Percentiles rank a stretch among this genome's conserved stretches.
Evolutionary conservation across 1,140 invertebrate species (phyloP).

Genomic region (Ceratoteleas bidentatus): DNA sequence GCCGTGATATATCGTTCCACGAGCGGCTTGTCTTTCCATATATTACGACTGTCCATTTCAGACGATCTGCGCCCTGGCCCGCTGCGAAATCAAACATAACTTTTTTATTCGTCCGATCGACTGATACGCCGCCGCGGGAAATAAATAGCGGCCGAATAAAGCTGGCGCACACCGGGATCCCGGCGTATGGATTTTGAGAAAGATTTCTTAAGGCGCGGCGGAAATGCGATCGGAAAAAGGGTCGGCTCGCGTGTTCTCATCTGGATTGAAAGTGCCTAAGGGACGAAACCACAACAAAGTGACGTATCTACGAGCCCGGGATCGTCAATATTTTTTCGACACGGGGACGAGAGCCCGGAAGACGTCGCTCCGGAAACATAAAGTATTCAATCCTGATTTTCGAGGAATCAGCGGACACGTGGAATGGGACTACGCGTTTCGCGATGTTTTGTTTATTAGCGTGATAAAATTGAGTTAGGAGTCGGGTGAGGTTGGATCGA

Average conservation of each 20-base stretch:
- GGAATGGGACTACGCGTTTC: too few relatives aligned
- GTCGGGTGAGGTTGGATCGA: too few relatives aligned
- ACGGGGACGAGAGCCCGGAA: not conserved
- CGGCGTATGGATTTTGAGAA: constrained; percentile 3
- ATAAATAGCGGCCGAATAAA: constrained; percentile 29
- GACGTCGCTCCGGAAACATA: not conserved
- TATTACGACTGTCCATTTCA: constrained; percentile 35
- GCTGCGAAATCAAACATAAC: constrained; percentile 28
- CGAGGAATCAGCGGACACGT: too few relatives aligned
- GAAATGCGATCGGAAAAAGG: constrained; percentile 20
- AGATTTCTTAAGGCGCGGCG: constrained; percentile 13
- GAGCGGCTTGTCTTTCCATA: constrained; percentile 26
- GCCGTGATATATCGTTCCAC: constrained; percentile 18
- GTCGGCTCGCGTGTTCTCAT: constrained; percentile 10
- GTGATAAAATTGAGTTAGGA: too few relatives aligned
- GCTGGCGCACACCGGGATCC: not conserved
- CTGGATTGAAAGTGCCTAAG: constrained; percentile 35
- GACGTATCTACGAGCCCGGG: constrained; percentile 7
- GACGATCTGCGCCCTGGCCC: constrained; percentile 10
- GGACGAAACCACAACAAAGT: constrained; percentile 25
- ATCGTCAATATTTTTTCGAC: constrained; percentile 30
- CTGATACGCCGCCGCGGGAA: constrained; percentile 17
- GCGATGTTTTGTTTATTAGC: too few relatives aligned
- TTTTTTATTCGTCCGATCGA: constrained; percentile 22
- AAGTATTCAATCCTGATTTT: not conserved